Conservation (phyloP, 2,797 vertebrate species). For the Galaxias olidus region DNA sequence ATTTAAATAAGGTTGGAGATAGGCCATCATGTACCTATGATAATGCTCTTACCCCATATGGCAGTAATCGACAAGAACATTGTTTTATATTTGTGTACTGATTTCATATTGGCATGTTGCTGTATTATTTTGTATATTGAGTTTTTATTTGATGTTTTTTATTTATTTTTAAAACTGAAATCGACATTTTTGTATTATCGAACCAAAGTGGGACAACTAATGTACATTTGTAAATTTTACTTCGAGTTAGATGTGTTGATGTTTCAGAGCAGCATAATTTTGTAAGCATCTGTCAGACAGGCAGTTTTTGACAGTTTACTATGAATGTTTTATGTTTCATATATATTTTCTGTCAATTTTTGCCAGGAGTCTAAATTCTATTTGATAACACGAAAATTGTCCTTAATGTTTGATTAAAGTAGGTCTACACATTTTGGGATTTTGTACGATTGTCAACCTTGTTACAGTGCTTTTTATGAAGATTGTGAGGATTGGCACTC, state of each 20-base stretch:
- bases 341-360: conserved; percentile 67
- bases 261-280: conserved; percentile 65
- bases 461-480: conserved; percentile 51
- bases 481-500: conserved; percentile 54
- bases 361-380: conserved; percentile 61
- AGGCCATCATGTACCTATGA: conserved; percentile 48
- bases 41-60: conserved; percentile 51
- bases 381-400: conserved; percentile 71
- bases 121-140: conserved; percentile 75
- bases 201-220: conserved; percentile 77
- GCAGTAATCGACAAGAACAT: conserved; percentile 54
- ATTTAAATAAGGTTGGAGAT: conserved; percentile 48
- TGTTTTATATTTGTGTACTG: conserved; percentile 46
- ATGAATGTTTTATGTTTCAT: conserved; percentile 77
- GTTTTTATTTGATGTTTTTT: conserved; percentile 67
- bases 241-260: conserved; percentile 73
- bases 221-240: conserved; percentile 78
- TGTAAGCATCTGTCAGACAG: conserved; percentile 60
- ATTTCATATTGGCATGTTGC: conserved; percentile 63
- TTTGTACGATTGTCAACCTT: conserved; percentile 66
- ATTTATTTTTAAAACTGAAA: conserved; percentile 78
- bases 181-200: conserved; percentile 73
- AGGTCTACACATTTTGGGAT: conserved; percentile 72
- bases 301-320: conserved; percentile 71
- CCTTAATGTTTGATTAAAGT: conserved; percentile 74